These are phyloP conservation scores for Lagenorhynchus albirostris DNA, from an alignment of 2,113 vertebrate genomes.

Conservation along the genomic window DNA sequence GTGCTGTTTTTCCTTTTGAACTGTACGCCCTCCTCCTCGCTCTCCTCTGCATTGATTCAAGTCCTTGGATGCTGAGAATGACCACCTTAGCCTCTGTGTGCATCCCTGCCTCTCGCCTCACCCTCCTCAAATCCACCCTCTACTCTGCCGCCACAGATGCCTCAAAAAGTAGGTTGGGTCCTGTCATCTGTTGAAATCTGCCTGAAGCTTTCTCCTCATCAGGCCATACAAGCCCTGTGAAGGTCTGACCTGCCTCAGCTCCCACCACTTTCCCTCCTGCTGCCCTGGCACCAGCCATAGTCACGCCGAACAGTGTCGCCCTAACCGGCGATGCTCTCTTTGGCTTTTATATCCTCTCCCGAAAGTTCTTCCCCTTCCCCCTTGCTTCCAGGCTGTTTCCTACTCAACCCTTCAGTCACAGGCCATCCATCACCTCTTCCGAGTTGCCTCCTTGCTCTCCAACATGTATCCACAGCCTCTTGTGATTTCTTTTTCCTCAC, in stretches of 20 bases:
- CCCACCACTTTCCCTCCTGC: neutral
- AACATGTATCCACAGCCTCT: neutral
- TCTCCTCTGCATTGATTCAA: neutral
- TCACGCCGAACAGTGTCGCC: accelerated
- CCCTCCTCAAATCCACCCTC: neutral
- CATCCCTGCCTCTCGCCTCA: too few relatives aligned
- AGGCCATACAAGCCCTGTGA: too few relatives aligned
- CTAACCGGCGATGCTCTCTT: accelerated
- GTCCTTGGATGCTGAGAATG: neutral
- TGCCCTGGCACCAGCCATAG: accelerated
- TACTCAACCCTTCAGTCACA: neutral
- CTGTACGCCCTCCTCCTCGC: neutral
- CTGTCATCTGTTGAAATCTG: neutral
- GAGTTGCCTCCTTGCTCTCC: too few relatives aligned
- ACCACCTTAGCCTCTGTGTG: neutral
- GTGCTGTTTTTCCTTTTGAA: neutral
- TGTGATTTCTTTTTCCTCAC: neutral
- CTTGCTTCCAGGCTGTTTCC: neutral
- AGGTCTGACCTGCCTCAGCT: neutral
- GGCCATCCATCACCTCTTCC: neutral
- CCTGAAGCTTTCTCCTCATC: neutral
- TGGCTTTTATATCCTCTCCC: neutral
- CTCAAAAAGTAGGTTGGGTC: neutral
- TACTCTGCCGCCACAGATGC: neutral
- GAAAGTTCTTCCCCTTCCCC: neutral